Evolutionary conservation across 1,140 invertebrate species (phyloP).

Genomic region (Octopus bimaculoides): DNA sequence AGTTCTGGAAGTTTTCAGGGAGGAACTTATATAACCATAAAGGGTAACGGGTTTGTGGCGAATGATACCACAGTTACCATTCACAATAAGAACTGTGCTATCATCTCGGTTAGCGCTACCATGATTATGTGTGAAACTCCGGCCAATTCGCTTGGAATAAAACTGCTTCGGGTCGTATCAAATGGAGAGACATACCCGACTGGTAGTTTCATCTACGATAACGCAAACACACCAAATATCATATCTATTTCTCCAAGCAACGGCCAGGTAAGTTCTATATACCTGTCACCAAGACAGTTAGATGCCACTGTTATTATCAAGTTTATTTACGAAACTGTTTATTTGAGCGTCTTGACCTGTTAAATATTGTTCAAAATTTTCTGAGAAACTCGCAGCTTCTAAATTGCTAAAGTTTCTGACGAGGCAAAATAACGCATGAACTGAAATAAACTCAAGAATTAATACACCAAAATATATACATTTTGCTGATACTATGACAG

Average conservation of each 20-base stretch:
- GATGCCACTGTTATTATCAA: no score
- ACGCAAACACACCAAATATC: constrained; percentile 31
- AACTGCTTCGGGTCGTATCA: constrained; percentile 26
- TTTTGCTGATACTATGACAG: no score
- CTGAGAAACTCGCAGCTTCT: no score
- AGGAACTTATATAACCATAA: constrained; percentile 22
- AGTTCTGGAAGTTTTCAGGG: constrained; percentile 31
- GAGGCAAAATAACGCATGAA: no score
- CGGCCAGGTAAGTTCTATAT: constrained; percentile 9
- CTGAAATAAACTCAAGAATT: no score
- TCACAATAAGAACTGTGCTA: constrained; percentile 20
- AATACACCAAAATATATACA: no score
- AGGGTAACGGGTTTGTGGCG: constrained; percentile 32
- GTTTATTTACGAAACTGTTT: no score
- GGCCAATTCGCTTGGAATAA: constrained; percentile 22
- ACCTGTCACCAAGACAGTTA: no score
- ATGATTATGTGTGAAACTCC: constrained; percentile 30
- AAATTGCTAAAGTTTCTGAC: no score
- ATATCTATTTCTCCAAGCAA: constrained; percentile 21
- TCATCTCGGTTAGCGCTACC: constrained; percentile 18
- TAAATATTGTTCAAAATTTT: no score
- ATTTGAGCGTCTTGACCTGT: no score
- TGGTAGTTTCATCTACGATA: constrained; percentile 16
- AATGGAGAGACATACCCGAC: constrained; percentile 23
- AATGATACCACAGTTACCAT: constrained; percentile 29